Evolutionary conservation across 2,888 invertebrate genomes (phyloP), one percentile per base, ranked within the genome.

Genomic region (Caprella mutica): DNA sequence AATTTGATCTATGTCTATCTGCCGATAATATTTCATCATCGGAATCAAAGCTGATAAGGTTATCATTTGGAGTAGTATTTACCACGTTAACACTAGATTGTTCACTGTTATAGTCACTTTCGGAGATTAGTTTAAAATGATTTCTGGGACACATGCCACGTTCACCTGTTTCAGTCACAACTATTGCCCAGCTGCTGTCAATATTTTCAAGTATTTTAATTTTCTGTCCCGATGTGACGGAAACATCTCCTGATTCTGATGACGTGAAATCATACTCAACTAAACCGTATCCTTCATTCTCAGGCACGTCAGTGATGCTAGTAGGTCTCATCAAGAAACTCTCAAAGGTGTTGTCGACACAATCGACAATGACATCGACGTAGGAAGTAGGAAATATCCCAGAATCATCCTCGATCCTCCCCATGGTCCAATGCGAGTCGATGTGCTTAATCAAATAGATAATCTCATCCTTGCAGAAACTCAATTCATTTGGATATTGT

Each of bases 351-450:
- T 58, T 58, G 58, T 70, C 69, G 0, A 70, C 69, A 67, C 77
- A 78, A 62, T 80, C 77, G 3, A 80, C 78, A 66, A 80, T 75
- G 42, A 80, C 75, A 55, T 79, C 77, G 1, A 80, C 75, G 67
- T 77, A 80, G 50, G 73, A 74, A 1, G 75, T 72, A 5, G 80
- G 80, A 66, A 80, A 78, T 9, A 80, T 72, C 2, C 80, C 80
- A 61, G 72, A 71, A 40, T 69, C 70, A 5, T 75, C 75, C 66
- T 78, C 76, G 56, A 77, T 70, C 55, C 72, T 74, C 4, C 79
- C 80, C 66, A 78, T 77, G 12, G 75, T 74, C 79, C 80, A 80
- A 61, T 77, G 76, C 14, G 74, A 71, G 68, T 78, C 77, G 1
- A 77, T 70, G 64, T 78, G 76, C 55, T 74, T 74, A 50, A 75